Evolutionary conservation across 2,113 vertebrate genomes (phyloP).

Genomic region (Malurus elegans): DNA sequence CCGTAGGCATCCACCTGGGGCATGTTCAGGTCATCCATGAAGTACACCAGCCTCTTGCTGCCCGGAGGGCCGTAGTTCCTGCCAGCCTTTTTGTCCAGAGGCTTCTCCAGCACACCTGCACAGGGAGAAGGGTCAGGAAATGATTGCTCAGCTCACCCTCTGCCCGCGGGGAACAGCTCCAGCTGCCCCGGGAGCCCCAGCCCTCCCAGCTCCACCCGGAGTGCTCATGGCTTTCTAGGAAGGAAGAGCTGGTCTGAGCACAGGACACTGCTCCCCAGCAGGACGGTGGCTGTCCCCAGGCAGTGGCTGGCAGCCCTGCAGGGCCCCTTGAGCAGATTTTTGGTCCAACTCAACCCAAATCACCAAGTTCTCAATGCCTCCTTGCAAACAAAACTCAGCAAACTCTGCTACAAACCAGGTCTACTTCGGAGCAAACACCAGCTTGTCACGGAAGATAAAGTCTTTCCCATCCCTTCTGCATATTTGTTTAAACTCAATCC

Average conservation of each 20-base stretch:
- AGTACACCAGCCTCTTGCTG: conserved; percentile 87
- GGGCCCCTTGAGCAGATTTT: background rate
- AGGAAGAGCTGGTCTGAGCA: background rate
- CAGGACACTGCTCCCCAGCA: background rate
- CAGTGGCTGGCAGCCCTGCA: background rate
- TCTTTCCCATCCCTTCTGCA: background rate
- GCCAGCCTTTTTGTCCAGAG: conserved; percentile 94
- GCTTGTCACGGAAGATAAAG: background rate
- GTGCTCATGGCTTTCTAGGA: background rate
- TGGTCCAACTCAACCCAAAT: fast-evolving
- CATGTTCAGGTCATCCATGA: conserved; percentile 96
- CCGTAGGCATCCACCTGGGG: conserved; percentile 89
- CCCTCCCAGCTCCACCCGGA: background rate
- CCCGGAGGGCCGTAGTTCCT: conserved; percentile 87
- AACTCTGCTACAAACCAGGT: background rate
- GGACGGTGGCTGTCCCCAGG: background rate
- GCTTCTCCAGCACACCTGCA: conserved; percentile 88
- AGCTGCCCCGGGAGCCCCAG: background rate
- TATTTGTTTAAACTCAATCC: background rate
- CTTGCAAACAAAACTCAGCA: background rate
- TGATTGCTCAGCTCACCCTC: fast-evolving
- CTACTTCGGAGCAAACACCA: background rate
- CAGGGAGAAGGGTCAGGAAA: background rate
- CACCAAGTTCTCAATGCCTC: background rate
- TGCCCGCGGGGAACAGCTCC: background rate